Conservation (phyloP, 2,113 vertebrate genomes). For the Mixornis gularis region DNA sequence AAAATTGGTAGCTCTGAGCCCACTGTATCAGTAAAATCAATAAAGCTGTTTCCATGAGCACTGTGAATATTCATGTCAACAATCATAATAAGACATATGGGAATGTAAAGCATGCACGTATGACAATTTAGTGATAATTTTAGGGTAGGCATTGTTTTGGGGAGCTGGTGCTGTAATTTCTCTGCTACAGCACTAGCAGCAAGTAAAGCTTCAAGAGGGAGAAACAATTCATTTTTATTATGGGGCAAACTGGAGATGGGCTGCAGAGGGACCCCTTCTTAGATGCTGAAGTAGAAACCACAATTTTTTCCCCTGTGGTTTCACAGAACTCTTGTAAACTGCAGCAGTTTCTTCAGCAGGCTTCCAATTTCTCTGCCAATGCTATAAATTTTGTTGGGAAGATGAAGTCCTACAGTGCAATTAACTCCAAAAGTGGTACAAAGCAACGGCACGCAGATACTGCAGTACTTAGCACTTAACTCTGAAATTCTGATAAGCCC, state of each 20-base stretch:
- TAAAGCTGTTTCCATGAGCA: not conserved
- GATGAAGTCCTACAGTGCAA: conserved; percentile 67
- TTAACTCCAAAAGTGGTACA: conserved; percentile 80
- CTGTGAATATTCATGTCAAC: conserved; percentile 13
- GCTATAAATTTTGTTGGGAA: conserved; percentile 74
- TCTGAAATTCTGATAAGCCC: conserved; percentile 81
- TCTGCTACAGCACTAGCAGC: not conserved
- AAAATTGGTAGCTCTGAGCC: conserved; percentile 5
- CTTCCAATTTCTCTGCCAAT: conserved; percentile 47
- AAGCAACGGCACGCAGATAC: conserved; percentile 74
- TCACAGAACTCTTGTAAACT: conserved; percentile 53
- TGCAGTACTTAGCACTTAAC: conserved; percentile 83
- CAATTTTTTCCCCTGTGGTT: conserved; percentile 46
- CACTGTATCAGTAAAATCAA: conserved; percentile 32
- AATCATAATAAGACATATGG: not conserved
- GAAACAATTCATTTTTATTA: not conserved
- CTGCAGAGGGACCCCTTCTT: accelerated
- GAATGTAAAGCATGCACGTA: not conserved
- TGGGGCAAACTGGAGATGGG: not conserved
- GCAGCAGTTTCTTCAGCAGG: not conserved
- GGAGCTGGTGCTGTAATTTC: not conserved
- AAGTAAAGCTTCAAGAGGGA: not conserved
- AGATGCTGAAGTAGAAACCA: not conserved
- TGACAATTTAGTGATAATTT: not conserved
- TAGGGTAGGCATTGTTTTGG: not conserved